A percentile compares a stretch with the other conserved stretches of the same genome.
phyloP scores from a whole-genome alignment of 2,888 invertebrate genomes.

The Xestia ashworthii region DNA sequence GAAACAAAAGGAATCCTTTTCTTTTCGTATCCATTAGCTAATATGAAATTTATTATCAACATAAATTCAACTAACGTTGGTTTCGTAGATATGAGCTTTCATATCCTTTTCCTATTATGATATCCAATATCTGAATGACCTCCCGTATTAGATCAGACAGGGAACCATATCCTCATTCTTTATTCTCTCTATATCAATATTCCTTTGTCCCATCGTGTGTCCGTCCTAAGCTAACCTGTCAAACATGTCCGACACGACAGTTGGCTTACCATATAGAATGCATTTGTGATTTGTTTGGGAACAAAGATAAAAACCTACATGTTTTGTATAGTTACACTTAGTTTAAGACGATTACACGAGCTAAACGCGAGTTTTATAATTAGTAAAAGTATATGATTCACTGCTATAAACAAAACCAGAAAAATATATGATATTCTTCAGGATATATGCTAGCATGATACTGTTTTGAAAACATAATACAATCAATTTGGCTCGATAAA shows the following conservation, averaged over 20 bases:
- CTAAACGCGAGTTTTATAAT: too few relatives aligned
- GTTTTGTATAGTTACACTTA: conserved; percentile 13
- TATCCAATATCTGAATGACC: conserved; percentile 49
- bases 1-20: background rate
- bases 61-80: conserved; percentile 9
- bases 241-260: conserved; percentile 58
- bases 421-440: too few relatives aligned
- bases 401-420: too few relatives aligned
- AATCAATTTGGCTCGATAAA: too few relatives aligned
- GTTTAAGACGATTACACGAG: too few relatives aligned
- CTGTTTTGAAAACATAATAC: too few relatives aligned
- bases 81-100: background rate
- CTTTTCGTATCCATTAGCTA: background rate
- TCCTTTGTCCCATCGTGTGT: conserved; percentile 58
- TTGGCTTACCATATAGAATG: conserved; percentile 61
- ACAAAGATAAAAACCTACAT: conserved; percentile 31
- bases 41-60: background rate
- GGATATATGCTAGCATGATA: too few relatives aligned
- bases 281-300: conserved; percentile 58
- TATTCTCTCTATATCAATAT: conserved; percentile 65
- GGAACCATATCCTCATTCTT: conserved; percentile 56
- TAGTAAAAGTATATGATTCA: too few relatives aligned
- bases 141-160: conserved; percentile 46
- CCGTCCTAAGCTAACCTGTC: conserved; percentile 61
- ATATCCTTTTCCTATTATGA: conserved; percentile 22